Evolutionary conservation across 1,140 invertebrate species (phyloP), one percentile per base, ranked within the genome.

Genomic region (Paracyclopina nana): DNA sequence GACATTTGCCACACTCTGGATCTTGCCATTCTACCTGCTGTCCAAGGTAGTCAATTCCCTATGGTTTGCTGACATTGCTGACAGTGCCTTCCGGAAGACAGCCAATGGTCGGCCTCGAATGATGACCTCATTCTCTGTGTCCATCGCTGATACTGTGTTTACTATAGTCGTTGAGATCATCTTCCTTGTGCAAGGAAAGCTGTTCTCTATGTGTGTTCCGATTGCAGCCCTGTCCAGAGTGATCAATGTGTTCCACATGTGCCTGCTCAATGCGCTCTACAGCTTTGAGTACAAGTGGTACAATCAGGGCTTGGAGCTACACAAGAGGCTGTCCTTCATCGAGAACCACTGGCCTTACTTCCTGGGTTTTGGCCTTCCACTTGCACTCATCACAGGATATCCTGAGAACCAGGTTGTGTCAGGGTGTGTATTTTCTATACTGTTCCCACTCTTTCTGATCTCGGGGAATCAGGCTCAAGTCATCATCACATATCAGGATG

Each of bases 211-310:
- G 22, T n/a, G n/a, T n/a, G 51, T 71, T 60, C 65, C 86, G 1
- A 68, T 90, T 42, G 73, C 74, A 24, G 72, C 88, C 25, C 26
- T 60, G 9, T 79, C 80, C 5, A 72, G 78, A 24, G 56, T 78
- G 18, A 63, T 90, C 31, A 79, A 75, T 57, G 68, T 83, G 18
- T 58, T 91, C 16, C 87, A 92, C 64, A 74, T 88, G 70, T 82
- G 80, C 61, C 67, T 95, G 48, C 70, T 94, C n/a, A 91, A 94
- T 67, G 81, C 87, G 0, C 69, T 94, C 41, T 95, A 94, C 68
- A 79, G 85, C 29, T 95, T 95, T 67, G 90, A 96, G 68, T 96
- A 96, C 66, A 91, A 91, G 62, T 95, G 88, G 90, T 83, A 82
- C 58, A 88, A 91, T 65, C 85, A 88, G 80, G 87, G 87, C 44